These are phyloP conservation scores for Brachyhypopomus gauderio DNA, from an alignment of 2,113 vertebrate species.

Conservation along the genomic window DNA sequence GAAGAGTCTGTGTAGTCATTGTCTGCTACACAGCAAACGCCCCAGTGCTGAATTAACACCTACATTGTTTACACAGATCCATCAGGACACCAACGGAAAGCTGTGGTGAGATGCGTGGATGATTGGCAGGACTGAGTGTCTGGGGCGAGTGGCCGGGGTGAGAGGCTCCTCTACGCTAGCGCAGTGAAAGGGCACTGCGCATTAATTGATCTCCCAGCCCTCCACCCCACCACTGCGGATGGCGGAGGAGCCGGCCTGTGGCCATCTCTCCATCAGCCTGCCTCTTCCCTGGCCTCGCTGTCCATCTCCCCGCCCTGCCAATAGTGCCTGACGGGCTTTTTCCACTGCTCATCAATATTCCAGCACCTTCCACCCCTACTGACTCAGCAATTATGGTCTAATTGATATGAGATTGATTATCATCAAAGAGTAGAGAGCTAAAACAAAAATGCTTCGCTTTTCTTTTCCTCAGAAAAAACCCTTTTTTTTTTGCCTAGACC, in stretches of 20 bases:
- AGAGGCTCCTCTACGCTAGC: conserved; percentile 50
- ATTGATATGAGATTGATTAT: conserved; percentile 89
- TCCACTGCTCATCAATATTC: conserved; percentile 86
- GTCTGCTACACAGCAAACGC: too few relatives aligned
- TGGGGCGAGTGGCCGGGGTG: too few relatives aligned
- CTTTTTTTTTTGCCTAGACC: neutral
- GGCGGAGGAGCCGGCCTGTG: conserved; percentile 62
- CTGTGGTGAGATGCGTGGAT: too few relatives aligned
- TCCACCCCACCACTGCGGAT: conserved; percentile 61
- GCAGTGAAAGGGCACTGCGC: conserved; percentile 52
- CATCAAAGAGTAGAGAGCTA: conserved; percentile 58
- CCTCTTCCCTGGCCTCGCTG: conserved; percentile 37
- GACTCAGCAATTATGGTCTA: conserved; percentile 84
- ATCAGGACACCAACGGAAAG: too few relatives aligned
- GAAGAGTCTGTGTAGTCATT: too few relatives aligned
- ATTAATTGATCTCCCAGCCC: conserved; percentile 60
- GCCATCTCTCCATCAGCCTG: conserved; percentile 62
- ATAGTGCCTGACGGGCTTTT: conserved; percentile 79
- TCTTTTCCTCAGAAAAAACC: neutral
- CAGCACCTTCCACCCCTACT: conserved; percentile 75
- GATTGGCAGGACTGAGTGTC: too few relatives aligned
- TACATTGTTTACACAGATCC: too few relatives aligned
- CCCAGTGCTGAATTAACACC: too few relatives aligned
- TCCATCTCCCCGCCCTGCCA: conserved; percentile 76
- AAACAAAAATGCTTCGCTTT: conserved; percentile 38